Evolutionary conservation across 2,113 vertebrate genomes (phyloP).

Genomic region (Zingel zingel): DNA sequence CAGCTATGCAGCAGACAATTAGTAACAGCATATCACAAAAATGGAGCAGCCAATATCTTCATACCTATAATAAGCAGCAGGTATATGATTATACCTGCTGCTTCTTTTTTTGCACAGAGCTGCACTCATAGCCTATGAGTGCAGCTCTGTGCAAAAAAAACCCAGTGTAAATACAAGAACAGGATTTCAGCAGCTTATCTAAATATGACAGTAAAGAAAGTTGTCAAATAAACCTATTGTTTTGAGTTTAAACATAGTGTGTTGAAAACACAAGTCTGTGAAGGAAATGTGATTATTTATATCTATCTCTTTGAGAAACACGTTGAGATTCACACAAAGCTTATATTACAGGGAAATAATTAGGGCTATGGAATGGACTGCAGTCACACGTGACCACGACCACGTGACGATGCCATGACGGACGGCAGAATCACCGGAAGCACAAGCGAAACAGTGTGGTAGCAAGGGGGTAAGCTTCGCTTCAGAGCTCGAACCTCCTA

Average conservation of each 20-base stretch:
- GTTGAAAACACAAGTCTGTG: background rate
- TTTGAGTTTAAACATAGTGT: background rate
- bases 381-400: too few relatives aligned
- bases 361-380: background rate
- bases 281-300: background rate
- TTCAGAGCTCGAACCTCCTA: too few relatives aligned
- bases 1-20: constrained; percentile 2
- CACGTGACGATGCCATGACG: too few relatives aligned
- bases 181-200: background rate
- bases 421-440: too few relatives aligned
- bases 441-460: too few relatives aligned
- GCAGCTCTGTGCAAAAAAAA: background rate
- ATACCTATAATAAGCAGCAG: background rate
- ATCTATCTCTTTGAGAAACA: background rate
- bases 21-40: background rate
- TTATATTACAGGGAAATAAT: background rate
- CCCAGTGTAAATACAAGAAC: background rate
- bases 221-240: background rate
- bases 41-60: background rate
- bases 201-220: background rate
- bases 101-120: too few relatives aligned
- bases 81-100: too few relatives aligned
- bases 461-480: too few relatives aligned
- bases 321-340: background rate
- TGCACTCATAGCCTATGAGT: background rate